A percentile compares a stretch with the other conserved stretches of the same genome.
Conservation (phyloP, 2,113 vertebrate species). For the Cyprinodon tularosa region DNA sequence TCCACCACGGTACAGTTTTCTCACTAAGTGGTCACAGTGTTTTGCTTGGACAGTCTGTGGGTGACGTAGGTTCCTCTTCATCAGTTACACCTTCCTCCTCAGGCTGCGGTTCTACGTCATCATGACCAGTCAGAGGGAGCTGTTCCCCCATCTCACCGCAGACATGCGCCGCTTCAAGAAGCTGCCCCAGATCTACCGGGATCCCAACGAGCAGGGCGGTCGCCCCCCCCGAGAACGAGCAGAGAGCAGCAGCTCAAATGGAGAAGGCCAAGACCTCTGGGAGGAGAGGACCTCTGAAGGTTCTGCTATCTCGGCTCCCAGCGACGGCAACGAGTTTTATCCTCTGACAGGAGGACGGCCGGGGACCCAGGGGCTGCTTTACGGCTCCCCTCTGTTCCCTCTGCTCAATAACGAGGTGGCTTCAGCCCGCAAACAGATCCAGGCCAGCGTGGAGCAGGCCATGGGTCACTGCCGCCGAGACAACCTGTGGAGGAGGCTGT, state of each 20-base stretch:
- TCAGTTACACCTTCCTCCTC: no score
- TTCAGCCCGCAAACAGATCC: slow-evolving; percentile 86
- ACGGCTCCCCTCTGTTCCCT: slow-evolving; percentile 87
- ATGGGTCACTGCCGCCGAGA: slow-evolving; percentile 96
- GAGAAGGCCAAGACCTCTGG: slow-evolving; percentile 79
- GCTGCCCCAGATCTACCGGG: slow-evolving; percentile 87
- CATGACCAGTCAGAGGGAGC: slow-evolving; percentile 96
- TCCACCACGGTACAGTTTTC: no score
- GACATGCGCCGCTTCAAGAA: slow-evolving; percentile 96
- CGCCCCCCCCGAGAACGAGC: slow-evolving; percentile 50
- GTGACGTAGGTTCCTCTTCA: no score
- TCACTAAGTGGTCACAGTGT: no score
- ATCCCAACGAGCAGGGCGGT: slow-evolving; percentile 76
- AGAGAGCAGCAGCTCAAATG: slow-evolving; percentile 35
- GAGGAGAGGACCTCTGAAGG: slow-evolving; percentile 70
- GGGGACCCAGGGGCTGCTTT: slow-evolving; percentile 78
- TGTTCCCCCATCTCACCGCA: slow-evolving; percentile 92
- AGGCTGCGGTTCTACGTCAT: slow-evolving; percentile 94
- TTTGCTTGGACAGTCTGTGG: no score
- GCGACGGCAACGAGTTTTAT: slow-evolving; percentile 78
- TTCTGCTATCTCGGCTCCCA: slow-evolving; percentile 22
- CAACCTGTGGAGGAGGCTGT: slow-evolving; percentile 95
- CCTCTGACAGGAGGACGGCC: slow-evolving; percentile 43
- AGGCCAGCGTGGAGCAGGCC: slow-evolving; percentile 90
- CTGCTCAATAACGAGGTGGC: slow-evolving; percentile 88